A percentile compares a stretch with the other conserved stretches of the same genome.
These are phyloP conservation scores for Petrocephalus schoutedeni DNA, from an alignment of 2,797 vertebrate genomes.

Conservation along the genomic window DNA sequence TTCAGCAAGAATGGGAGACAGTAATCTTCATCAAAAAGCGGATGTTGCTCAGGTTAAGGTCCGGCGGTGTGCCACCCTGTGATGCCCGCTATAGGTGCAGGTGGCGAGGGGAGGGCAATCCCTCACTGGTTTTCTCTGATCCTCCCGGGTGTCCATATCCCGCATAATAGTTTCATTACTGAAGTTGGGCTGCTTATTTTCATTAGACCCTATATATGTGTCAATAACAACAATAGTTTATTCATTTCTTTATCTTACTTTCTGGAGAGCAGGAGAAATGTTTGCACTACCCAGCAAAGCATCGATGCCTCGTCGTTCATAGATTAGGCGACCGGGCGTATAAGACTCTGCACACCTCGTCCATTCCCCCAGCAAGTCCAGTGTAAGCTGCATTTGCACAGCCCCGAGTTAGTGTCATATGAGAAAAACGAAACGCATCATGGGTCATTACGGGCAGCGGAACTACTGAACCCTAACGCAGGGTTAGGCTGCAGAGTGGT, in stretches of 20 bases:
- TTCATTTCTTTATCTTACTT: background rate
- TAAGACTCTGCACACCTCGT: background rate
- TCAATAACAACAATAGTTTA: background rate
- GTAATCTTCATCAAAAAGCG: background rate
- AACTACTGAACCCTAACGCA: background rate
- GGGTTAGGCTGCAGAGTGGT: background rate
- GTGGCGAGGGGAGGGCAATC: background rate
- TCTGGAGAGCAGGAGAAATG: background rate
- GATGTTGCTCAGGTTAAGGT: background rate
- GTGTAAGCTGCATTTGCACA: background rate
- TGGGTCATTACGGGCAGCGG: background rate
- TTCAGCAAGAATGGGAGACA: background rate
- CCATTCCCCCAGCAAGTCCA: background rate
- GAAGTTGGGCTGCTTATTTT: background rate
- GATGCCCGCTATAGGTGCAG: background rate
- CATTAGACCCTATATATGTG: background rate
- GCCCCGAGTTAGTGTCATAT: background rate
- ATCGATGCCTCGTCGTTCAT: background rate
- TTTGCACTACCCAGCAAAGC: background rate
- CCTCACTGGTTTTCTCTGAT: background rate
- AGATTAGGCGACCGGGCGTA: background rate
- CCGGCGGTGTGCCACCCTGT: background rate
- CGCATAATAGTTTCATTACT: no score
- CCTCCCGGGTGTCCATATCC: background rate
- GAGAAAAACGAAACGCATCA: background rate